Conservation (phyloP, 2,113 vertebrate species). For the Pelecanus crispus region DNA sequence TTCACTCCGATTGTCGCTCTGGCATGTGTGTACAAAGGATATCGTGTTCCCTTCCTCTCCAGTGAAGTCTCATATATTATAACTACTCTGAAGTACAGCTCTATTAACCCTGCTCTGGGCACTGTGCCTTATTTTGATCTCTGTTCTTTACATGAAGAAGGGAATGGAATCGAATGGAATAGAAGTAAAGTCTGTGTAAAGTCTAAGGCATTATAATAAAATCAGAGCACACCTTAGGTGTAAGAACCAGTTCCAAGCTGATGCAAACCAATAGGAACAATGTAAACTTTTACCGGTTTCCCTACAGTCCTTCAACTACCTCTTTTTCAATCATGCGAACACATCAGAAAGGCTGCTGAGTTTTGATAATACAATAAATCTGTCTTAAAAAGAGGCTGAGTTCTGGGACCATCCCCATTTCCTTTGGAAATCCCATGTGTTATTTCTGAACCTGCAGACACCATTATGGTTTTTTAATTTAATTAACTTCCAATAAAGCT, state of each 20-base stretch:
- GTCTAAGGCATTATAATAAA: not conserved
- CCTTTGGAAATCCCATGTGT: not conserved
- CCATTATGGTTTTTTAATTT: conserved; percentile 46
- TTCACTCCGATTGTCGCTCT: not conserved
- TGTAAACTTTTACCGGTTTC: not conserved
- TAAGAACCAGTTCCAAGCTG: not conserved
- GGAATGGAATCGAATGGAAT: not conserved
- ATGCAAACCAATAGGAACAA: not conserved
- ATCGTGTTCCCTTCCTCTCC: not conserved
- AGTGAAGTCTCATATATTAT: not conserved
- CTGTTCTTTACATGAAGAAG: not conserved
- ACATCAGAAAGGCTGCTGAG: not conserved
- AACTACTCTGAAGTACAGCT: not conserved
- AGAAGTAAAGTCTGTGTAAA: not conserved
- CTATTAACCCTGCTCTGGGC: not conserved
- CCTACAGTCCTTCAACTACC: not conserved
- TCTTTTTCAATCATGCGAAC: not conserved
- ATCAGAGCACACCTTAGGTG: not conserved
- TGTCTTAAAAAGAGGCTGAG: not conserved
- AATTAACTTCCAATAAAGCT: conserved; percentile 56
- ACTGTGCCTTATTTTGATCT: not conserved
- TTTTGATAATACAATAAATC: not conserved
- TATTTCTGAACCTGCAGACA: conserved; percentile 50
- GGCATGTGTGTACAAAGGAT: not conserved
- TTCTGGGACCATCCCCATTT: not conserved